Percentiles rank a stretch among this genome's conserved stretches.
Evolutionary conservation across 2,797 vertebrate species (phyloP).

Genomic region (Brotula barbata): DNA sequence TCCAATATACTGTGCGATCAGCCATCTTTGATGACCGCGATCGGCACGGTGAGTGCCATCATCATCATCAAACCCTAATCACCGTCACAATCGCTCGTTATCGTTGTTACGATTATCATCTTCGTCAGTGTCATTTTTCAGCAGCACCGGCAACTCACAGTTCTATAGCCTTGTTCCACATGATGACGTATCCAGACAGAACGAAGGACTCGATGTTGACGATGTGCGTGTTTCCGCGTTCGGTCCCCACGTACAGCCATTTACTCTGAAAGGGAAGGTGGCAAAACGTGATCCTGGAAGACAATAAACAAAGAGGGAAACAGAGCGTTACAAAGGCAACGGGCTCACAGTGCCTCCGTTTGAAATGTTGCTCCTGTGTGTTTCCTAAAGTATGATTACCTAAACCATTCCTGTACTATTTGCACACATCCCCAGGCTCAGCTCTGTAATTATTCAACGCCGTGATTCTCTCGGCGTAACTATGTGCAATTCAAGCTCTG

Average conservation of each 20-base stretch:
- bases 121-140: neutral
- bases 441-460: conserved; percentile 18
- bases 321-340: conserved; percentile 6
- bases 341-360: neutral
- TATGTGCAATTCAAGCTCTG: conserved; percentile 11
- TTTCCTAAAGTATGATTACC: too few relatives aligned
- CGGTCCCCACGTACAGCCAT: conserved; percentile 98
- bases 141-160: conserved; percentile 81
- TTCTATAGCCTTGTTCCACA: conserved; percentile 99
- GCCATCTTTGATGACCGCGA: neutral
- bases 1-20: neutral
- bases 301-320: conserved; percentile 18
- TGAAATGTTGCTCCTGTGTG: neutral
- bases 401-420: too few relatives aligned
- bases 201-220: conserved; percentile 98
- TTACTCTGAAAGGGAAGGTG: conserved; percentile 99
- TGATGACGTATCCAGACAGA: conserved; percentile 98
- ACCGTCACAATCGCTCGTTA: neutral
- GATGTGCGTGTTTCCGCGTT: conserved; percentile 96
- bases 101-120: neutral
- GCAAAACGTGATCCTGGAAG: conserved; percentile 93
- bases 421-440: conserved; percentile 7
- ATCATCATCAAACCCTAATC: neutral
- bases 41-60: neutral
- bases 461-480: conserved; percentile 5